Percentiles rank a stretch among this genome's conserved stretches.
Conservation (phyloP, 2,797 vertebrate species). For the Tragelaphus oryx region DNA sequence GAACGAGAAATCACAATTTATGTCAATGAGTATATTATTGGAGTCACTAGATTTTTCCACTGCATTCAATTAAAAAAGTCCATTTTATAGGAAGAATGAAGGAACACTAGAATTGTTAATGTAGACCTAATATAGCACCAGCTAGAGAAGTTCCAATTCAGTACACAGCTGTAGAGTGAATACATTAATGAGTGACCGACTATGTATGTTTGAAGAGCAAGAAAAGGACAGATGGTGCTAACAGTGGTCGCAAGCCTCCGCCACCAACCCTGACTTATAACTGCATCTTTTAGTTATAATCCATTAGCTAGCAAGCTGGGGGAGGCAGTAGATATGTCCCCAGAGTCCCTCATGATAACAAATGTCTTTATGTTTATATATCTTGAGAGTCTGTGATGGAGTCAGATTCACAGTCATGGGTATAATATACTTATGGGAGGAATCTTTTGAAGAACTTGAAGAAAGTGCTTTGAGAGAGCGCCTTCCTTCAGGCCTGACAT, state of each 20-base stretch:
- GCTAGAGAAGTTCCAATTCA: neutral
- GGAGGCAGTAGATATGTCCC: neutral
- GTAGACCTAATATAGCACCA: neutral
- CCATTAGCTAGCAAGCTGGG: neutral
- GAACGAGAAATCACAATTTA: conserved; percentile 37
- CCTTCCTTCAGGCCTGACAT: neutral
- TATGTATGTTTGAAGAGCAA: neutral
- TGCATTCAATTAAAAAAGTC: neutral
- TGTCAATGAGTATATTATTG: neutral
- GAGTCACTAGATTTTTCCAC: conserved; percentile 4
- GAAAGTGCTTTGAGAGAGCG: neutral
- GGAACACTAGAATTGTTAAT: neutral
- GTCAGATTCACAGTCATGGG: neutral
- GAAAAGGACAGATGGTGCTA: neutral
- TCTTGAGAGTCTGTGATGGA: neutral
- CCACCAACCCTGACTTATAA: neutral
- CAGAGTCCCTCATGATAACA: neutral
- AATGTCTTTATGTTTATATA: conserved; percentile 11
- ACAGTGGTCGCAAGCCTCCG: neutral
- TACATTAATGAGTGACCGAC: neutral
- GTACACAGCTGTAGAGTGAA: neutral
- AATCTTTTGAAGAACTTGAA: neutral
- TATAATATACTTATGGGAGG: neutral
- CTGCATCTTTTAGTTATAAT: conserved; percentile 17
- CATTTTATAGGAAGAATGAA: neutral